phyloP scores from a whole-genome alignment of 2,113 vertebrate species.

The Gallinago paraguaiae region DNA sequence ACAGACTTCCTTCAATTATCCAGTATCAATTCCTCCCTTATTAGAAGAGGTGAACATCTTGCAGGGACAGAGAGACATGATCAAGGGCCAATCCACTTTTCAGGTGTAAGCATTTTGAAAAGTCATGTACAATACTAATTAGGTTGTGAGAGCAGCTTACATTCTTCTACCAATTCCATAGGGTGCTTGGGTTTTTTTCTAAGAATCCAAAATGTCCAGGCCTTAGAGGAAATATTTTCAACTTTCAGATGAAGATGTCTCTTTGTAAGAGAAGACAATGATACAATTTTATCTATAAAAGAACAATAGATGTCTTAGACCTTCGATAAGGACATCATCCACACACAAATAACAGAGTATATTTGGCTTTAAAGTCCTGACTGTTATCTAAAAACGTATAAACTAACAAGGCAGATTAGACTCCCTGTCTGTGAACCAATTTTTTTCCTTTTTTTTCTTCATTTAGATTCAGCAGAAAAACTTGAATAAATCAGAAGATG shows the following conservation, averaged over 20 bases:
- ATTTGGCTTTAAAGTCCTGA: constrained; percentile 3
- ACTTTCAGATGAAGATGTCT: background rate
- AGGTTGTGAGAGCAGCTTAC: background rate
- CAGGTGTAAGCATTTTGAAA: background rate
- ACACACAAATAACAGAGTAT: background rate
- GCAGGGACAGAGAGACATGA: background rate
- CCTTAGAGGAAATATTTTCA: background rate
- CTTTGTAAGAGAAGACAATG: background rate
- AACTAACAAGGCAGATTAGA: background rate
- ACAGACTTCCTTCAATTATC: background rate
- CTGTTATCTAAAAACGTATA: background rate
- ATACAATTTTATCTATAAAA: background rate
- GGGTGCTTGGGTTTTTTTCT: background rate
- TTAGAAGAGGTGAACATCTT: background rate
- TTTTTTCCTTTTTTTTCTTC: background rate
- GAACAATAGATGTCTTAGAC: background rate
- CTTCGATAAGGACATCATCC: background rate
- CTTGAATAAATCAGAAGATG: background rate
- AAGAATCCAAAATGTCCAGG: background rate
- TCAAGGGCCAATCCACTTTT: background rate
- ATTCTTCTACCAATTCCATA: background rate
- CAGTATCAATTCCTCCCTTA: background rate
- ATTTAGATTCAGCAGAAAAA: background rate
- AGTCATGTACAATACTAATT: background rate
- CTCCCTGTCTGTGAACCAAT: background rate